These are phyloP conservation scores for Carassius carassius DNA, from an alignment of 2,113 vertebrate genomes.

Conservation along the genomic window DNA sequence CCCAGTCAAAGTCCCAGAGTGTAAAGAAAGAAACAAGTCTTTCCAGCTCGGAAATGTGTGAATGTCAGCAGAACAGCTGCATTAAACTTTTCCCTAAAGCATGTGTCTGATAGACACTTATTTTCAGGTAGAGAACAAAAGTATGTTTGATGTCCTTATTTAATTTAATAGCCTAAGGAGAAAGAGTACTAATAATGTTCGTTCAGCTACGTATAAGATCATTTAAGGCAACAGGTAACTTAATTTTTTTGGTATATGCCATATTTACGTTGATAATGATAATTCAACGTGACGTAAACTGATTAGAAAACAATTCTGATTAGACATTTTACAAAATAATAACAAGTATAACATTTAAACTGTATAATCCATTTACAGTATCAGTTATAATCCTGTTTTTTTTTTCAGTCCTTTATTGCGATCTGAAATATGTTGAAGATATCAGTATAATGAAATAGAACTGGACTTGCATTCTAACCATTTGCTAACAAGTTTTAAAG, in stretches of 20 bases:
- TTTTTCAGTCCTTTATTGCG: background rate
- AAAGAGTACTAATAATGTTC: background rate
- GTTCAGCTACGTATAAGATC: background rate
- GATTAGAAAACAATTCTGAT: background rate
- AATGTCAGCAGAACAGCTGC: background rate
- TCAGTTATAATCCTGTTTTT: background rate
- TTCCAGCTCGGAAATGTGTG: background rate
- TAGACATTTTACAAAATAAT: background rate
- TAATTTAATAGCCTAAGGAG: background rate
- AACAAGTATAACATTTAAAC: background rate
- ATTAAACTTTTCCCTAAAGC: conserved; percentile 2
- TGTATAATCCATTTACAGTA: background rate
- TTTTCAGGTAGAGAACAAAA: background rate
- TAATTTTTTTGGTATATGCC: background rate
- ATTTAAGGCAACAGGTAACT: background rate
- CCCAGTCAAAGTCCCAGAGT: background rate
- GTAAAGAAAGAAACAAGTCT: background rate
- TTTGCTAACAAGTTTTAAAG: background rate
- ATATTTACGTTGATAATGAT: background rate
- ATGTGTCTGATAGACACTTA: background rate
- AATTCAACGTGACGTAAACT: background rate
- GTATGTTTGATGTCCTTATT: background rate
- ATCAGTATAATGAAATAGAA: background rate
- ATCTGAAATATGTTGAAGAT: background rate
- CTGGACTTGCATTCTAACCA: background rate